A percentile compares a stretch with the other conserved stretches of the same genome.
Evolutionary conservation across 2,797 vertebrate genomes (phyloP).

Genomic region (Gambelia wislizenii): DNA sequence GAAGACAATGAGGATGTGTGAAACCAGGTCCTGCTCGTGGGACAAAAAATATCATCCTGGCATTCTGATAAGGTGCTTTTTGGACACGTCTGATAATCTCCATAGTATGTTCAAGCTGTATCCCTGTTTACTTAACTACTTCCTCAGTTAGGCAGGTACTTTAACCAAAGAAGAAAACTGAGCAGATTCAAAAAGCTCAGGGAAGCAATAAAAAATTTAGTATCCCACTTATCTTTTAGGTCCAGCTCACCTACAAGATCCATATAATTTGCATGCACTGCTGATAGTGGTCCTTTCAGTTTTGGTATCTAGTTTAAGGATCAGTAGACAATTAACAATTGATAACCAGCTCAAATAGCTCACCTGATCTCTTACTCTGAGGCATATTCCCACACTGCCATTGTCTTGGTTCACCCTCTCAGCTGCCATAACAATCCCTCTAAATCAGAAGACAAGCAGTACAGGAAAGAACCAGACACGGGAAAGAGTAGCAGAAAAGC

Average conservation of each 20-base stretch:
- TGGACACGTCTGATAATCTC: no score
- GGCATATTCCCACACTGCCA: slow-evolving; percentile 59
- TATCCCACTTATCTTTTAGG: slow-evolving; percentile 55
- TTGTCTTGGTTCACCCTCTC: slow-evolving; percentile 60
- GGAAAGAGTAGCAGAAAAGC: slow-evolving; percentile 18
- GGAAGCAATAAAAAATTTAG: slow-evolving; percentile 75
- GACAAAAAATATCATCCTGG: no score
- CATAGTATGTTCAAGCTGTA: not conserved
- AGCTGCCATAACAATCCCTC: slow-evolving; percentile 54
- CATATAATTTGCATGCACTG: slow-evolving; percentile 77
- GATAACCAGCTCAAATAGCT: slow-evolving; percentile 89
- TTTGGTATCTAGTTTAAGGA: slow-evolving; percentile 87
- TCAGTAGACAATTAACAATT: slow-evolving; percentile 93
- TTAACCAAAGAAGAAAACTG: slow-evolving; percentile 16
- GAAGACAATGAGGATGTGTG: no score
- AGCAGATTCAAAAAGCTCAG: slow-evolving; percentile 52
- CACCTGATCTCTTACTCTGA: slow-evolving; percentile 81
- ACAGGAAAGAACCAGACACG: not conserved
- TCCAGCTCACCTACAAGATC: slow-evolving; percentile 66
- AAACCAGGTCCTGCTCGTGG: no score
- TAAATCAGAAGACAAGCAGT: slow-evolving; percentile 72
- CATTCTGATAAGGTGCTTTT: no score
- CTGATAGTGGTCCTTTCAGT: slow-evolving; percentile 77
- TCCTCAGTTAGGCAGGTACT: not conserved
- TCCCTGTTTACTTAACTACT: not conserved